Base-by-base conservation (phyloP, 2,797 vertebrate species). In the Antennarius maculatus region DNA sequence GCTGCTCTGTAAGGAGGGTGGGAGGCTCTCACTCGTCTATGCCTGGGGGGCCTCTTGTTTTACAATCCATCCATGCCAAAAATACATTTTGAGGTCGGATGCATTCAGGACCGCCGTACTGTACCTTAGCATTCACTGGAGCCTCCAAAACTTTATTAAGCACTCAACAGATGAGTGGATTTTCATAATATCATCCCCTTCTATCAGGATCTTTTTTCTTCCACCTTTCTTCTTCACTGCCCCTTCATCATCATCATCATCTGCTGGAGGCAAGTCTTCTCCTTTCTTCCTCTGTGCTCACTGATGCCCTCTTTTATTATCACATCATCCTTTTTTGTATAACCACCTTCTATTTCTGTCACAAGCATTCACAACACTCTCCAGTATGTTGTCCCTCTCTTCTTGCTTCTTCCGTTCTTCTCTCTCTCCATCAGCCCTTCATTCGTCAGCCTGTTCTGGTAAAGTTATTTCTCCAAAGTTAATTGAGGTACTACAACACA, bases 391-490 rank as follows among this genome's bases (percentile, higher is more conserved):
- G 14, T 37, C 23, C 49, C 52, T 50, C 23, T 8, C 42, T 31
- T 48, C n/a, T 31, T 11, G 37, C 37, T 11, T 1, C 6, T n/a
- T 9, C 52, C 14, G 29, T 8, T 17, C n/a, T 4, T 0, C 14
- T 41, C 50, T 23, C 37, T 41, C 14, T 60, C 41, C 7, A 13
- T 13, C 42, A 23, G 23, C 23, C 23, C 23, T 23, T 23, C 23
- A 23, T 39, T 12, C 37, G 1, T 54, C 13, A 0, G 0, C 39
- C 0, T 1, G 31, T 66, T 73, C 16, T 5, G 0, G 6, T 69
- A 80, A 80, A 79, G 52, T 83, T 82, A 86, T 76, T 72, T 69
- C 77, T 69, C 53, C 54, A 66, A 64, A 76, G 69, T 78, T 77
- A 76, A 76, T 66, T 79, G 66, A 43, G 41, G 74, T 18, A n/a